phyloP scores from a whole-genome alignment of 2,888 invertebrate species.

The Rhopalosiphum nymphaeae region DNA sequence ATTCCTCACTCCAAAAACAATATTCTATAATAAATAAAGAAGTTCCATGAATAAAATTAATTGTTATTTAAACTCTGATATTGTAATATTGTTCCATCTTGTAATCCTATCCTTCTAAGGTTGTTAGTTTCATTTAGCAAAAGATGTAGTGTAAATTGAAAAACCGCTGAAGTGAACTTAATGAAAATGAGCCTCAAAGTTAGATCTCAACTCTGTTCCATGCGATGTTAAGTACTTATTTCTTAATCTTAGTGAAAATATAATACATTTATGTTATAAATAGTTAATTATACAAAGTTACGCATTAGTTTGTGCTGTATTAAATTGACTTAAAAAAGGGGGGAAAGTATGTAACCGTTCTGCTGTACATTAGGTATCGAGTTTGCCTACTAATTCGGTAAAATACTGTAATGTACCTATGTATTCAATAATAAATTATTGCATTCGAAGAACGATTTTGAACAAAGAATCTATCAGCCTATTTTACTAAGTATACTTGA shows the following conservation, averaged over 20 bases:
- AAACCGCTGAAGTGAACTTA: constrained; percentile 13
- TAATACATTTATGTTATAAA: background rate
- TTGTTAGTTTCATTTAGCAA: background rate
- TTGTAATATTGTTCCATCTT: background rate
- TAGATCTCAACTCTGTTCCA: background rate
- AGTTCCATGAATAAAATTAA: background rate
- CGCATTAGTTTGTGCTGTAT: background rate
- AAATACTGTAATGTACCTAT: too few species aligned
- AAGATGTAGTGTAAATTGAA: constrained; percentile 21
- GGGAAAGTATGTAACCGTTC: too few species aligned
- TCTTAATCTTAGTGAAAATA: background rate
- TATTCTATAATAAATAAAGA: background rate
- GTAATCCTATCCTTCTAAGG: background rate
- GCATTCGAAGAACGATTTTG: too few species aligned
- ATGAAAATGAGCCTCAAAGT: background rate
- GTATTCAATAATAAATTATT: too few species aligned
- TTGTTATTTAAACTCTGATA: background rate
- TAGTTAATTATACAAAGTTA: too few species aligned
- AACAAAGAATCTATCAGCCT: too few species aligned
- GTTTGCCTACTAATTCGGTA: too few species aligned
- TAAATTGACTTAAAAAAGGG: background rate
- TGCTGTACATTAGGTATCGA: too few species aligned
- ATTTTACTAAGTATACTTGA: too few species aligned
- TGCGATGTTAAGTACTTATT: background rate
- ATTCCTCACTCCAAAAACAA: background rate